Conservation (phyloP, 2,797 vertebrate genomes). For the Uromys caudimaculatus region DNA sequence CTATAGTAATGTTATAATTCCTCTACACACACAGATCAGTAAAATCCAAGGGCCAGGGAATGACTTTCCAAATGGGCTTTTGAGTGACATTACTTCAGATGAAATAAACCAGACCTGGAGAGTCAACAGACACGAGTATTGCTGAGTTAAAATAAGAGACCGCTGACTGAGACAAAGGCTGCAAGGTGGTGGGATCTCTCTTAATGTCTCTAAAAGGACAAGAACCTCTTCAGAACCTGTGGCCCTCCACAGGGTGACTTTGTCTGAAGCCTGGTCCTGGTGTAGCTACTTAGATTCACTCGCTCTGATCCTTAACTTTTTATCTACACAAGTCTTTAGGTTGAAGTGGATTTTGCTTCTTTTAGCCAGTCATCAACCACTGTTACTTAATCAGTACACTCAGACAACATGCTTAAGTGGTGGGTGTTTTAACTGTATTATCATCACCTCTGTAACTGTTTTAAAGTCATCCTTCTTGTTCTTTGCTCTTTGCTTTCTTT, state of each 20-base stretch:
- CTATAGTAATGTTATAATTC: constrained; percentile 9
- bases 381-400: background rate
- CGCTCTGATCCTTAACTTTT: background rate
- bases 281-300: background rate
- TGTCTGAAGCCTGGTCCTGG: background rate
- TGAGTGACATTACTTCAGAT: background rate
- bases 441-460: background rate
- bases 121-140: fast-evolving
- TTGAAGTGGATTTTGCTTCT: constrained; percentile 10
- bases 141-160: background rate
- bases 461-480: background rate
- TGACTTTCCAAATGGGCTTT: constrained; percentile 15
- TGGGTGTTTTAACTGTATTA: background rate
- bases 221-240: background rate
- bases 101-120: background rate
- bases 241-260: background rate
- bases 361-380: background rate
- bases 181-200: background rate
- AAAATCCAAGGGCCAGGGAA: background rate
- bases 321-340: background rate
- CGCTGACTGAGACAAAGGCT: background rate
- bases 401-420: constrained; percentile 20
- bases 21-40: background rate
- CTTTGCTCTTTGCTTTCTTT: background rate
- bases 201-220: background rate